Conservation (phyloP, 2,113 vertebrate species). For the Equus przewalskii region DNA sequence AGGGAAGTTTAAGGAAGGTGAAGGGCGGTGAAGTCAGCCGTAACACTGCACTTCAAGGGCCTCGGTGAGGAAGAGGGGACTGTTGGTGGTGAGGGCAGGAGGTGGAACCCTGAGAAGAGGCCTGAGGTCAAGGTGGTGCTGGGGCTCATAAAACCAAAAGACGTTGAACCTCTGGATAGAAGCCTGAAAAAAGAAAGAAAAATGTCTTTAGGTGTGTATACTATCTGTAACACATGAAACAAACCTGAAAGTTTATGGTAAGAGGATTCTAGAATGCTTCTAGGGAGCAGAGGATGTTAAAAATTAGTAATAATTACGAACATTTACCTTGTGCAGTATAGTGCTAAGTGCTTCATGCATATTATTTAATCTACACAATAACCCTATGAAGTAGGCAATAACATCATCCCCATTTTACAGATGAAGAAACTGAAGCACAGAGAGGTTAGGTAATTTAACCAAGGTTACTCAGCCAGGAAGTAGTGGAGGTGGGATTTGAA, state of each 20-base stretch:
- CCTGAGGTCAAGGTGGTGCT: neutral
- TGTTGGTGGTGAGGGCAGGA: neutral
- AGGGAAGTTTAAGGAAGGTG: neutral
- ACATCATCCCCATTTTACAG: neutral
- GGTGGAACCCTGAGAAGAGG: neutral
- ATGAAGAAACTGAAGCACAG: neutral
- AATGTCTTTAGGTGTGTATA: neutral
- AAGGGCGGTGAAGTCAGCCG: neutral
- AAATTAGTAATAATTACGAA: conserved; percentile 24
- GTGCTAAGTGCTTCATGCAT: neutral
- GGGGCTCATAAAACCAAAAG: neutral
- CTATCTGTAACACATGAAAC: neutral
- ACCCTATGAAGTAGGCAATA: neutral
- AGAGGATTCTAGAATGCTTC: neutral
- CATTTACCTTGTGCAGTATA: neutral
- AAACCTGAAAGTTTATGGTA: neutral
- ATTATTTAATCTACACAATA: neutral
- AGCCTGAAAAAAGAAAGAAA: neutral
- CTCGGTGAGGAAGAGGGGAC: neutral
- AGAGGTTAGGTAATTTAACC: neutral
- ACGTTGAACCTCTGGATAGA: neutral
- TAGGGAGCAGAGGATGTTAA: neutral
- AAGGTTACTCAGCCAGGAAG: neutral
- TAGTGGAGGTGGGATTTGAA: neutral
- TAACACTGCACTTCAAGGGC: neutral